phyloP scores from a whole-genome alignment of 2,797 vertebrate genomes.

The Phalloptychus januarius region DNA sequence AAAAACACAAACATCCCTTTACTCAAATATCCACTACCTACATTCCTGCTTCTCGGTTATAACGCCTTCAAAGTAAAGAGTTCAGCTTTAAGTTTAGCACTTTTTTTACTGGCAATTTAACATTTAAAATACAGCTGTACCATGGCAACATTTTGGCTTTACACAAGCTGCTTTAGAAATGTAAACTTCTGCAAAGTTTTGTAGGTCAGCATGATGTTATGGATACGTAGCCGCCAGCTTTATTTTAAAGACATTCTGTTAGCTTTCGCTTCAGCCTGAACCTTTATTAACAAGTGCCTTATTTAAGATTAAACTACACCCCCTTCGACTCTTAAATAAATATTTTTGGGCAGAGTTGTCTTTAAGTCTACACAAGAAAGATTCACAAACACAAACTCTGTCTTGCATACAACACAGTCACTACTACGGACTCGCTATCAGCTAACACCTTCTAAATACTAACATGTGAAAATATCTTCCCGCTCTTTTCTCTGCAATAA shows the following conservation, averaged over 20 bases:
- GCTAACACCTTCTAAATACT: conserved; percentile 69
- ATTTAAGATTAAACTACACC: conserved; percentile 7
- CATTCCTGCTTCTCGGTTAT: conserved; percentile 61
- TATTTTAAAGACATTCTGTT: neutral
- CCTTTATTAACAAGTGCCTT: neutral
- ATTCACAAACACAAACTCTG: conserved; percentile 70
- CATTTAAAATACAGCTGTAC: conserved; percentile 36
- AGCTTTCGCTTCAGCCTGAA: neutral
- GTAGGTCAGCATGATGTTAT: too few relatives aligned
- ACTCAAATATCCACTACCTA: conserved; percentile 38
- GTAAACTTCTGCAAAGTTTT: neutral
- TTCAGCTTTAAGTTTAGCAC: conserved; percentile 28
- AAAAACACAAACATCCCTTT: conserved; percentile 45
- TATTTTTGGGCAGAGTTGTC: conserved; percentile 38
- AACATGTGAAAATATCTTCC: conserved; percentile 31
- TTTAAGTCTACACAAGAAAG: conserved; percentile 67
- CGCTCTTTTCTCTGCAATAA: conserved; percentile 22
- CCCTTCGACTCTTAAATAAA: conserved; percentile 18
- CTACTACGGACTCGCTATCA: conserved; percentile 66
- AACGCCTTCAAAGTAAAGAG: conserved; percentile 30
- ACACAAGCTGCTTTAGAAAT: conserved; percentile 1
- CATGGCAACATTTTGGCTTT: conserved; percentile 4
- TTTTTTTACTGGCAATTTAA: neutral
- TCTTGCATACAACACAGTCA: conserved; percentile 72
- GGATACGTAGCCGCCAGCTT: neutral